Conservation (phyloP, 1,140 invertebrate genomes). For the Chironomus striatipennis region DNA sequence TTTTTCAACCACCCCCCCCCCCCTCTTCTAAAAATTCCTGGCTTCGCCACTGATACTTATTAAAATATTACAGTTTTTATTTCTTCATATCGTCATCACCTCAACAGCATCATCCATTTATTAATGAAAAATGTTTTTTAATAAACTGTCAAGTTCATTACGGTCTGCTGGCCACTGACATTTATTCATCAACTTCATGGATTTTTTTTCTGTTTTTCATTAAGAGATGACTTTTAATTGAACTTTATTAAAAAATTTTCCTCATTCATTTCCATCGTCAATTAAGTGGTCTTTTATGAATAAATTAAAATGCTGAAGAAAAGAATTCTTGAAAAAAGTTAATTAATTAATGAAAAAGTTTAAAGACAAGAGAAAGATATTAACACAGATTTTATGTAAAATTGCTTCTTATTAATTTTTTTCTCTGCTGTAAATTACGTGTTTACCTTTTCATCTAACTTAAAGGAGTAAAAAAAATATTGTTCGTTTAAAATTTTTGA, state of each 20-base stretch:
- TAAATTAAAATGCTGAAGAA: background rate
- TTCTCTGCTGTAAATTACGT: too few relatives aligned
- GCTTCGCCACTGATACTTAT: too few relatives aligned
- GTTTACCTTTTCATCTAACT: too few relatives aligned
- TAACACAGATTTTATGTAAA: background rate
- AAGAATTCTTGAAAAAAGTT: background rate
- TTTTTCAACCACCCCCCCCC: too few relatives aligned
- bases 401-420: too few relatives aligned
- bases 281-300: background rate
- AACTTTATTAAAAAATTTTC: slow-evolving; percentile 18
- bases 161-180: background rate
- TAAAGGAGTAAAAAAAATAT: too few relatives aligned
- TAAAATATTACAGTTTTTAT: too few relatives aligned
- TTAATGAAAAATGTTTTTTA: slow-evolving; percentile 3
- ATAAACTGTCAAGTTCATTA: slow-evolving; percentile 2
- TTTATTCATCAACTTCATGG: background rate
- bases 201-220: background rate
- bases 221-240: slow-evolving; percentile 18
- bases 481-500: too few relatives aligned
- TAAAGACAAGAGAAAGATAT: too few relatives aligned
- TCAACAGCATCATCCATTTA: too few relatives aligned
- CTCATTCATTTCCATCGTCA: background rate
- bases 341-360: background rate
- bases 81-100: too few relatives aligned
- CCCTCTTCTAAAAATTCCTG: too few relatives aligned